Conservation (phyloP, 2,113 vertebrate genomes). For the Stegostoma tigrinum region DNA sequence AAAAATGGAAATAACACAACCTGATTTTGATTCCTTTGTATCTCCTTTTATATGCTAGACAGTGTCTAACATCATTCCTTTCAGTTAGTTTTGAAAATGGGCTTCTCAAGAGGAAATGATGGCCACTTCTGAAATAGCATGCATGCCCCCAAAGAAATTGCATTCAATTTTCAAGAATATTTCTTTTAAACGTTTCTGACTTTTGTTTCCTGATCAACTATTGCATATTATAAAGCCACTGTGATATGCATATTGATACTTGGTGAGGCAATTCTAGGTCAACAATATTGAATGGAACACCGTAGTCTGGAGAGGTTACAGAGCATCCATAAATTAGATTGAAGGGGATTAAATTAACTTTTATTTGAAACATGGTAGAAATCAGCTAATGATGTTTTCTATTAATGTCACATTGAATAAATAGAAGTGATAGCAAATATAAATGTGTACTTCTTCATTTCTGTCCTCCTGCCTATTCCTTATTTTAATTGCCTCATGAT, state of each 20-base stretch:
- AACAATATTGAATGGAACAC: neutral
- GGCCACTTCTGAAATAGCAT: neutral
- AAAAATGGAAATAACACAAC: neutral
- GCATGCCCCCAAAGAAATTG: neutral
- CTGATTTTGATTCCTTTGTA: neutral
- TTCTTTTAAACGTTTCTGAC: neutral
- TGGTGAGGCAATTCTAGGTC: neutral
- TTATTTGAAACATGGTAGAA: neutral
- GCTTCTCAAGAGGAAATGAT: neutral
- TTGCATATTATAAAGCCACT: neutral
- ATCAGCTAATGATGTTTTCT: neutral
- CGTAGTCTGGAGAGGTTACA: neutral
- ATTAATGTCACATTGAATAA: neutral
- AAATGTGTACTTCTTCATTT: neutral
- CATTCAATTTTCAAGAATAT: neutral
- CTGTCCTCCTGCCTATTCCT: neutral
- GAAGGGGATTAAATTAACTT: slow-evolving; percentile 3
- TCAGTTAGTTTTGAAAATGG: neutral
- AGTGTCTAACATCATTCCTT: neutral
- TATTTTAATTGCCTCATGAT: no score
- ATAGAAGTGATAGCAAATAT: neutral
- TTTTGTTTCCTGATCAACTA: neutral
- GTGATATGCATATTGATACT: neutral
- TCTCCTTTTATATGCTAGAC: neutral
- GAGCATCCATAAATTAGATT: neutral